Conservation (phyloP, 2,888 invertebrate species). For the Portevinia maculata region DNA sequence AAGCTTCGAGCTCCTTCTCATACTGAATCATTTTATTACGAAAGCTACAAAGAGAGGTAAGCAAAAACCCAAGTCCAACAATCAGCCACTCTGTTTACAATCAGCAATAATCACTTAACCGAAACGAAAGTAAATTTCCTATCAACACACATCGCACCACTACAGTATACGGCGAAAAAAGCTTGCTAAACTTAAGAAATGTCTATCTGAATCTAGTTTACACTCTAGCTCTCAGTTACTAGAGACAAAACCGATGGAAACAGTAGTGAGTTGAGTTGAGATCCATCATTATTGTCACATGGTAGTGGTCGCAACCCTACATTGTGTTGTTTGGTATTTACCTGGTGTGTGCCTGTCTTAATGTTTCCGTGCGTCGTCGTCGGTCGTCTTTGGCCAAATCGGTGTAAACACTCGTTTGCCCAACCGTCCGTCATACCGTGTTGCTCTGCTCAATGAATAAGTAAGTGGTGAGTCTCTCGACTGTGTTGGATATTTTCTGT, state of each 20-base stretch:
- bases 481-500: slow-evolving; percentile 38
- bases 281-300: not conserved
- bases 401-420: slow-evolving; percentile 35
- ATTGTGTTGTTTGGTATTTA: not conserved
- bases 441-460: slow-evolving; percentile 1
- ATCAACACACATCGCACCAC: slow-evolving; percentile 33
- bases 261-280: slow-evolving; percentile 24
- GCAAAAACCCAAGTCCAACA: slow-evolving; percentile 36
- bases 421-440: slow-evolving; percentile 5
- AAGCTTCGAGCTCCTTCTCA: slow-evolving; percentile 61
- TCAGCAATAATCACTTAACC: not conserved
- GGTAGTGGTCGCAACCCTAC: slow-evolving; percentile 19
- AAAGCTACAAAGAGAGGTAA: slow-evolving; percentile 35
- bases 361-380: slow-evolving; percentile 17
- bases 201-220: slow-evolving; percentile 18
- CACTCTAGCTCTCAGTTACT: slow-evolving; percentile 4
- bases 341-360: slow-evolving; percentile 48
- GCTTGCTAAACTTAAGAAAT: slow-evolving; percentile 52
- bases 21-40: slow-evolving; percentile 59
- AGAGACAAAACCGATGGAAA: slow-evolving; percentile 19
- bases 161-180: slow-evolving; percentile 4
- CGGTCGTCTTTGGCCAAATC: slow-evolving; percentile 48
- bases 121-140: not conserved
- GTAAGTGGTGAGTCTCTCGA: slow-evolving; percentile 5
- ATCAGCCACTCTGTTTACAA: slow-evolving; percentile 42